These are phyloP conservation scores for Chromobotia macracanthus DNA, from an alignment of 2,797 vertebrate species.

Conservation along the genomic window DNA sequence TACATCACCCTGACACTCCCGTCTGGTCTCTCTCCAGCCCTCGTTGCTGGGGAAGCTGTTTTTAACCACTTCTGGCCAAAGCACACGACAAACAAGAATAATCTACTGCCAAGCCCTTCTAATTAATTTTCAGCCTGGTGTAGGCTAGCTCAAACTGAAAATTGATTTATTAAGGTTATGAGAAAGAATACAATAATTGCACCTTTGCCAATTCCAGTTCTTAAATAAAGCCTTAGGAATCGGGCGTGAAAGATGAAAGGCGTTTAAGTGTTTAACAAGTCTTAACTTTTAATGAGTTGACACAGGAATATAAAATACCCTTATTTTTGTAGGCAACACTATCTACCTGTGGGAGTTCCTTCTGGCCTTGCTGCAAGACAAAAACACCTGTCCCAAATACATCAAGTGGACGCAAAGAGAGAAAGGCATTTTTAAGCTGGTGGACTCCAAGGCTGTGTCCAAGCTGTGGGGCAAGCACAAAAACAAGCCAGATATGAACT, in stretches of 20 bases:
- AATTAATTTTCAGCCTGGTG: slow-evolving; percentile 67
- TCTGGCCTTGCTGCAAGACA: slow-evolving; percentile 87
- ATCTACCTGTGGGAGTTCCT: slow-evolving; percentile 94
- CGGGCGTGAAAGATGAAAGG: slow-evolving; percentile 60
- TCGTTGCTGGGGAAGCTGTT: slow-evolving; percentile 73
- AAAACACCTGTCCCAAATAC: slow-evolving; percentile 92
- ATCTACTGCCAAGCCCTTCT: slow-evolving; percentile 67
- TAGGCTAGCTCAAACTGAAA: slow-evolving; percentile 45
- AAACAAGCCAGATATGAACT: slow-evolving; percentile 93
- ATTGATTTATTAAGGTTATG: slow-evolving; percentile 64
- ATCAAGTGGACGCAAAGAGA: slow-evolving; percentile 92
- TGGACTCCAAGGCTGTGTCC: slow-evolving; percentile 90
- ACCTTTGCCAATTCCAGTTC: slow-evolving; percentile 55
- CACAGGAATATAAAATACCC: slow-evolving; percentile 18
- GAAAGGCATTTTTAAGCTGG: slow-evolving; percentile 91
- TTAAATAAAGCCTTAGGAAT: slow-evolving; percentile 60
- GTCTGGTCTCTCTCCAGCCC: slow-evolving; percentile 61
- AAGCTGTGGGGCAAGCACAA: slow-evolving; percentile 92
- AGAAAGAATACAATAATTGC: slow-evolving; percentile 61
- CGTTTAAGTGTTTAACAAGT: slow-evolving; percentile 50
- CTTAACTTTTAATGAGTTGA: slow-evolving; percentile 51
- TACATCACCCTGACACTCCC: slow-evolving; percentile 79
- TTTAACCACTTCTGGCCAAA: slow-evolving; percentile 76
- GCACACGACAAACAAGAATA: slow-evolving; percentile 67
- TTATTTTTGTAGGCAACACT: slow-evolving; percentile 79